phyloP scores from a whole-genome alignment of 2,797 vertebrate species.

The Trachurus trachurus region DNA sequence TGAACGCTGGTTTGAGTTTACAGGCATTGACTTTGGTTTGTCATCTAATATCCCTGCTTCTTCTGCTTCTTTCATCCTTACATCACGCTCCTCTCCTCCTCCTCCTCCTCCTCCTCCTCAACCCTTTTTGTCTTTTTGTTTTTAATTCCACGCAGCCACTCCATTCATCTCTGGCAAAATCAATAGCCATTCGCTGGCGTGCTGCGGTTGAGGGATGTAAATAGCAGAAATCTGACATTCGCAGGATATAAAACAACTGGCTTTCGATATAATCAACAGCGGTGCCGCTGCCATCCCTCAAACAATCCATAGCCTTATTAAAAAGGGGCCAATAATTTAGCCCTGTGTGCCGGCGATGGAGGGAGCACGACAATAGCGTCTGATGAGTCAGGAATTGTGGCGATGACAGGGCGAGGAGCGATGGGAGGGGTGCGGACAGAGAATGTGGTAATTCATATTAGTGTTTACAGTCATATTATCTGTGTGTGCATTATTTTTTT shows the following conservation, averaged over 20 bases:
- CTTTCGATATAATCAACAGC: conserved; percentile 83
- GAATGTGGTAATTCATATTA: conserved; percentile 10
- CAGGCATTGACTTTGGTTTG: neutral
- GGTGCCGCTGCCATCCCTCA: conserved; percentile 67
- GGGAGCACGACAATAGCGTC: conserved; percentile 62
- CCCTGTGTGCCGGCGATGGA: conserved; percentile 26
- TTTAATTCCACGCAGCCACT: conserved; percentile 68
- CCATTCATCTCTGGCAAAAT: conserved; percentile 78
- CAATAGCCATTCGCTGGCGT: conserved; percentile 80
- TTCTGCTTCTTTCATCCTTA: neutral
- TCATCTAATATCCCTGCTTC: neutral
- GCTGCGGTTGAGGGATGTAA: conserved; percentile 81
- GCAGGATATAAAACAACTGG: conserved; percentile 83
- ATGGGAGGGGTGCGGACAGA: conserved; percentile 19
- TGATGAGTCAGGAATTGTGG: conserved; percentile 76
- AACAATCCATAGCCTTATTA: conserved; percentile 87
- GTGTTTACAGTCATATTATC: conserved; percentile 33
- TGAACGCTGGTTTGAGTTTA: conserved; percentile 6
- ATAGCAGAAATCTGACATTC: conserved; percentile 85
- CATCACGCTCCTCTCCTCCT: too few relatives aligned
- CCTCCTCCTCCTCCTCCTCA: neutral
- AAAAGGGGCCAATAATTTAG: conserved; percentile 82
- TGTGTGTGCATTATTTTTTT: neutral
- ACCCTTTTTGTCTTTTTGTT: conserved; percentile 61
- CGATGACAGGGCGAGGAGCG: conserved; percentile 55